phyloP scores from a whole-genome alignment of 2,888 invertebrate species.

The Xanthia icteritia region DNA sequence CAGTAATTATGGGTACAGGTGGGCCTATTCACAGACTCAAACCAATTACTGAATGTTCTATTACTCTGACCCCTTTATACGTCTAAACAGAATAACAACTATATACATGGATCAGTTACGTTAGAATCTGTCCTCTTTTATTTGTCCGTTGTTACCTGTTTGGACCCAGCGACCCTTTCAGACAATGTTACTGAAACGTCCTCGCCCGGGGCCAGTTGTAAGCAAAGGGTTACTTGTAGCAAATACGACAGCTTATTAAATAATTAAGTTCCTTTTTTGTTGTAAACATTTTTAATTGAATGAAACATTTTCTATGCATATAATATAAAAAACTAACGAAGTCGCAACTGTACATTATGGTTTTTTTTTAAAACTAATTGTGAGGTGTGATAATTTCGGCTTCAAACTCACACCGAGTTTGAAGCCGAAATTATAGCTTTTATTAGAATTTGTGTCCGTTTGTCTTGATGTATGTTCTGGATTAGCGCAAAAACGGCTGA shows the following conservation, averaged over 20 bases:
- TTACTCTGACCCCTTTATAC: not conserved
- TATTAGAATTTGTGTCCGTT: too few relatives aligned
- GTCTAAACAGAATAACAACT: conserved; percentile 21
- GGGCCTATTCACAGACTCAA: not conserved
- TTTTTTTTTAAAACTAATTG: too few relatives aligned
- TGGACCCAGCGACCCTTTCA: conserved; percentile 23
- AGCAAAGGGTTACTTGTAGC: conserved; percentile 34
- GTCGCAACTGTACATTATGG: too few relatives aligned
- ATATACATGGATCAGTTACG: conserved; percentile 5
- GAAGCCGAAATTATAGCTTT: too few relatives aligned
- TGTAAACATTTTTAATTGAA: not conserved
- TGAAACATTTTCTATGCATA: too few relatives aligned
- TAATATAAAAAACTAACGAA: too few relatives aligned
- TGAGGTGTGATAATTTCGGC: too few relatives aligned
- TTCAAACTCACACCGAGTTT: too few relatives aligned
- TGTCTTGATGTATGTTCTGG: too few relatives aligned
- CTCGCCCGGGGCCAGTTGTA: conserved; percentile 47
- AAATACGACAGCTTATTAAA: conserved; percentile 36
- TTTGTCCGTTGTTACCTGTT: conserved; percentile 43
- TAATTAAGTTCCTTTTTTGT: conserved; percentile 22
- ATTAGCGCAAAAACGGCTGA: too few relatives aligned
- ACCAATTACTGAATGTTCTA: not conserved
- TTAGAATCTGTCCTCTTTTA: conserved; percentile 31
- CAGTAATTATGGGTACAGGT: not conserved
- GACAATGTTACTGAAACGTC: conserved; percentile 45